Conservation (phyloP, 2,888 invertebrate genomes). For the Lasioglossum zephyrum region DNA sequence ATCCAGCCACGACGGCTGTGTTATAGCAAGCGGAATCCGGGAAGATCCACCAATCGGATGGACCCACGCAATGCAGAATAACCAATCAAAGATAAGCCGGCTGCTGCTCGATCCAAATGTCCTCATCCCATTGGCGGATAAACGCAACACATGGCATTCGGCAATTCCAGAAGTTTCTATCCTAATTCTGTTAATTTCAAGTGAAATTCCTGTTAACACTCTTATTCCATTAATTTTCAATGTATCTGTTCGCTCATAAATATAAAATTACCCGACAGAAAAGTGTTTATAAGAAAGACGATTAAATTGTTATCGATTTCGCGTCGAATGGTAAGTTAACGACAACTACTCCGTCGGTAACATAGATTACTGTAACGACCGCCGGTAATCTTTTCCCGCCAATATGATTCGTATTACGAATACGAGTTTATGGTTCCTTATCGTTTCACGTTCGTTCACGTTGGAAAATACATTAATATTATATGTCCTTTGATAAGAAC, state of each 20-base stretch:
- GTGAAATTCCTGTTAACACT: background rate
- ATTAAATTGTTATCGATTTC: background rate
- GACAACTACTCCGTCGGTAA: background rate
- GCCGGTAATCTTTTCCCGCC: background rate
- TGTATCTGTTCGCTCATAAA: background rate
- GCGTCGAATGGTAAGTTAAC: background rate
- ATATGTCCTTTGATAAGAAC: background rate
- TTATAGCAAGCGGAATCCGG: slow-evolving; percentile 51
- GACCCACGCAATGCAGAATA: slow-evolving; percentile 77
- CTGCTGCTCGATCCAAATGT: slow-evolving; percentile 75
- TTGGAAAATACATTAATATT: background rate
- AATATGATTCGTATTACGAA: background rate
- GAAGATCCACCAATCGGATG: slow-evolving; percentile 72
- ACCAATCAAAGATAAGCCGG: slow-evolving; percentile 75
- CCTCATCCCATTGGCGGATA: slow-evolving; percentile 71
- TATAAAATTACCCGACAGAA: background rate
- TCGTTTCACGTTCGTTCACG: background rate
- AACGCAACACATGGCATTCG: slow-evolving; percentile 25
- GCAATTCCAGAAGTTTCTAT: slow-evolving; percentile 71
- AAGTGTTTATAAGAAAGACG: background rate
- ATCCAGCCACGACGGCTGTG: slow-evolving; percentile 43
- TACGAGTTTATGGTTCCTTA: background rate
- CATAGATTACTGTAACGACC: background rate
- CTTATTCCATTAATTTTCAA: background rate
- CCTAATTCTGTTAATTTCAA: background rate